A percentile compares a stretch with the other conserved stretches of the same genome.
phyloP scores from a whole-genome alignment of 2,113 vertebrate genomes.

The Vombatus ursinus region DNA sequence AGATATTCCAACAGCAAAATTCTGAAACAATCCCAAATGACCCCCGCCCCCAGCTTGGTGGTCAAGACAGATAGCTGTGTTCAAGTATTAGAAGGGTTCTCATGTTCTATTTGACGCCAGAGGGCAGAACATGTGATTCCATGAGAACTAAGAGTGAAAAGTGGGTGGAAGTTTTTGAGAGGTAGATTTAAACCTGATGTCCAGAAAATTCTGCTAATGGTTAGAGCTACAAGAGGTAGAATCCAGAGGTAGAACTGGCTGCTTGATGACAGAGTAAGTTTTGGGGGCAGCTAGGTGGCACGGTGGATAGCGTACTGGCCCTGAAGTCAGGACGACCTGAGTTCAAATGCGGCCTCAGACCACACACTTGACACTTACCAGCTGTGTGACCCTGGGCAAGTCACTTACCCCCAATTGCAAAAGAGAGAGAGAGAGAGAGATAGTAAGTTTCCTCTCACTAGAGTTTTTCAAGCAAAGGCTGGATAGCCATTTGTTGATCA shows the following conservation, averaged over 20 bases:
- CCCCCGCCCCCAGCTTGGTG: no score
- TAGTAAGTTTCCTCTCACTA: background rate
- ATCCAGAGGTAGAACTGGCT: background rate
- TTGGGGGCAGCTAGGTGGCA: background rate
- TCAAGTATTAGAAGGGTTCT: background rate
- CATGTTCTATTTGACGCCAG: background rate
- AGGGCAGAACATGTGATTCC: background rate
- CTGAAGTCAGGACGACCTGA: no score
- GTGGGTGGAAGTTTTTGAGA: background rate
- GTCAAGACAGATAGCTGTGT: background rate
- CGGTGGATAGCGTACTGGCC: no score
- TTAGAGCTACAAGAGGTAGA: background rate
- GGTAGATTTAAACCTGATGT: background rate
- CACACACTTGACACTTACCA: no score
- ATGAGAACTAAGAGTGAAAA: background rate
- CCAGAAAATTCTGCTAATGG: background rate
- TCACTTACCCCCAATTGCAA: no score
- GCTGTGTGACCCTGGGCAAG: no score
- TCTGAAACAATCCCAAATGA: background rate
- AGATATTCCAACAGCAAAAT: background rate
- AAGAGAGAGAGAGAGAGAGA: no score
- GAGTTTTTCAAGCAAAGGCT: background rate
- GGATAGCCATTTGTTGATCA: background rate
- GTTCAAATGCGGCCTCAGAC: no score
- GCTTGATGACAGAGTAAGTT: background rate